These are phyloP conservation scores for Eilema caniola DNA, from an alignment of 2,888 invertebrate species.

Conservation along the genomic window DNA sequence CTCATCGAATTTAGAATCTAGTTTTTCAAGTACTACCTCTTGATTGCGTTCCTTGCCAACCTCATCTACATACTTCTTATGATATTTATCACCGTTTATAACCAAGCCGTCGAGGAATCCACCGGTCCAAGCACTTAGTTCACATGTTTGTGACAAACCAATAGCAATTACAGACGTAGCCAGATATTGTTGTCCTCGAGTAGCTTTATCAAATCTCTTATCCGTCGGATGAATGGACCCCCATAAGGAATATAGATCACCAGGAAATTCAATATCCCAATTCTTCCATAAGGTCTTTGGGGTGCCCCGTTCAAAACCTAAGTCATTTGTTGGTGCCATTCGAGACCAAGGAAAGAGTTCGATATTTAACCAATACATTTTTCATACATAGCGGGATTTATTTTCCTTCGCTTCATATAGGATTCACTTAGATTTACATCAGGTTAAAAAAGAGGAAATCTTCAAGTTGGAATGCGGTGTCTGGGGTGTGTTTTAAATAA, in stretches of 20 bases:
- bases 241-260: conserved; percentile 90
- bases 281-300: conserved; percentile 86
- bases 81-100: conserved; percentile 87
- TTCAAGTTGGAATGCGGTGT: neutral
- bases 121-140: conserved; percentile 88
- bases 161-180: conserved; percentile 87
- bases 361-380: conserved; percentile 81
- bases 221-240: conserved; percentile 89
- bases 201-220: conserved; percentile 79
- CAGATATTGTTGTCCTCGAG: conserved; percentile 89
- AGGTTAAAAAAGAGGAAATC: conserved; percentile 76
- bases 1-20: conserved; percentile 81
- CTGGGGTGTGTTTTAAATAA: neutral
- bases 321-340: conserved; percentile 71
- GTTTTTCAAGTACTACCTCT: conserved; percentile 86
- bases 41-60: conserved; percentile 80
- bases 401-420: conserved; percentile 66
- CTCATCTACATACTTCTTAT: conserved; percentile 78
- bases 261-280: conserved; percentile 90
- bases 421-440: conserved; percentile 76
- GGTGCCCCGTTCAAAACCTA: conserved; percentile 70
- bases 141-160: conserved; percentile 87
- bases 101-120: conserved; percentile 89
- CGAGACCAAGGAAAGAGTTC: conserved; percentile 78
- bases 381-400: conserved; percentile 75